phyloP scores from a whole-genome alignment of 2,113 vertebrate genomes.

The Cyprinodon tularosa region DNA sequence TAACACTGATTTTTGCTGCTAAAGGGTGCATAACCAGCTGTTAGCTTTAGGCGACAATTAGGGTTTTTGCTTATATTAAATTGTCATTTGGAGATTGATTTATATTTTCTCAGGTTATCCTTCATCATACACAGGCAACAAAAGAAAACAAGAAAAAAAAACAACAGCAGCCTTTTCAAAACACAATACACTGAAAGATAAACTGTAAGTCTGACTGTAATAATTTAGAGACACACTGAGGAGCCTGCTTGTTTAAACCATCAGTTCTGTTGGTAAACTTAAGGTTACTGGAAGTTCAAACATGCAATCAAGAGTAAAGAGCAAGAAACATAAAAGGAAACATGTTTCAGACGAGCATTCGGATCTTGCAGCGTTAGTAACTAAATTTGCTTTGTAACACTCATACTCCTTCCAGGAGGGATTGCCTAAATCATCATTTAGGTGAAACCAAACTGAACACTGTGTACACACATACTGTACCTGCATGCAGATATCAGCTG shows the following conservation, averaged over 20 bases:
- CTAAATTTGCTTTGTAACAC: constrained; percentile 3
- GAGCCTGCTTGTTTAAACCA: constrained; percentile 6
- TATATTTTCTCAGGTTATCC: no score
- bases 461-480: constrained; percentile 7
- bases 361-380: not conserved
- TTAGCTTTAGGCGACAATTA: no score
- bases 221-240: not conserved
- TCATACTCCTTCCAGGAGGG: constrained; percentile 1
- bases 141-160: no score
- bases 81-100: no score
- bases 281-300: not conserved
- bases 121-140: no score
- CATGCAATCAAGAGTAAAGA: constrained; percentile 16
- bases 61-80: no score
- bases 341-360: not conserved
- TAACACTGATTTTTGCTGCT: no score
- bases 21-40: no score
- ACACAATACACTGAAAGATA: not conserved
- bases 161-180: no score
- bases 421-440: constrained; percentile 3
- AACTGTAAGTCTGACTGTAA: not conserved
- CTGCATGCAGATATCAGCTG: constrained; percentile 5
- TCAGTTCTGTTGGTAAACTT: constrained; percentile 2
- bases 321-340: not conserved
- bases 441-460: constrained; percentile 21